Percentiles rank a stretch among this genome's conserved stretches.
phyloP scores from a whole-genome alignment of 2,113 vertebrate species.

The Heterochromis multidens region DNA sequence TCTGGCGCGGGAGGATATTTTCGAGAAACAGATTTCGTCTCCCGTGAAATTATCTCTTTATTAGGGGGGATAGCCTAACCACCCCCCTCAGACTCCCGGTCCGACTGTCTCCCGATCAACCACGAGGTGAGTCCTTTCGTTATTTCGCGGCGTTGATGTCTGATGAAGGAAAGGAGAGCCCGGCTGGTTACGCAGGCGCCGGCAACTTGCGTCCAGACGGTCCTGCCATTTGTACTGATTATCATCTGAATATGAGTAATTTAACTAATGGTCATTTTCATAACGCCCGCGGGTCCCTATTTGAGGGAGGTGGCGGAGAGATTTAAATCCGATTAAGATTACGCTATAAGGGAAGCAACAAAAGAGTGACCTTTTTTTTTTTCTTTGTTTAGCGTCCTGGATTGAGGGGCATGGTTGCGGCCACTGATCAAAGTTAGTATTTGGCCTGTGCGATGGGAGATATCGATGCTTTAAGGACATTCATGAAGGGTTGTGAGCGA shows the following conservation, averaged over 20 bases:
- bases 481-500: background rate
- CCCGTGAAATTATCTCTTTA: background rate
- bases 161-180: constrained; percentile 31
- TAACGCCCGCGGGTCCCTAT: background rate
- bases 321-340: constrained; percentile 74
- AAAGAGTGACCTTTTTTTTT: constrained; percentile 57
- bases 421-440: constrained; percentile 33
- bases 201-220: constrained; percentile 52
- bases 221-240: background rate
- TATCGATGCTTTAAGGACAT: constrained; percentile 13
- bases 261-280: background rate
- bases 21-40: background rate
- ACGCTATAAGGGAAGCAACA: constrained; percentile 48
- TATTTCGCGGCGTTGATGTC: constrained; percentile 54
- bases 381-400: constrained; percentile 63
- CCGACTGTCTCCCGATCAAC: constrained; percentile 45
- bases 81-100: constrained; percentile 14
- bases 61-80: background rate
- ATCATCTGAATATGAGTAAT: background rate
- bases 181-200: background rate
- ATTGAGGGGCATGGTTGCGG: constrained; percentile 18
- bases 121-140: constrained; percentile 73
- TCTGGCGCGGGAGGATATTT: constrained; percentile 52
- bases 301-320: constrained; percentile 24
- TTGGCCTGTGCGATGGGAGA: background rate